phyloP scores from a whole-genome alignment of 2,797 vertebrate genomes.

The Garrulus glandarius region DNA sequence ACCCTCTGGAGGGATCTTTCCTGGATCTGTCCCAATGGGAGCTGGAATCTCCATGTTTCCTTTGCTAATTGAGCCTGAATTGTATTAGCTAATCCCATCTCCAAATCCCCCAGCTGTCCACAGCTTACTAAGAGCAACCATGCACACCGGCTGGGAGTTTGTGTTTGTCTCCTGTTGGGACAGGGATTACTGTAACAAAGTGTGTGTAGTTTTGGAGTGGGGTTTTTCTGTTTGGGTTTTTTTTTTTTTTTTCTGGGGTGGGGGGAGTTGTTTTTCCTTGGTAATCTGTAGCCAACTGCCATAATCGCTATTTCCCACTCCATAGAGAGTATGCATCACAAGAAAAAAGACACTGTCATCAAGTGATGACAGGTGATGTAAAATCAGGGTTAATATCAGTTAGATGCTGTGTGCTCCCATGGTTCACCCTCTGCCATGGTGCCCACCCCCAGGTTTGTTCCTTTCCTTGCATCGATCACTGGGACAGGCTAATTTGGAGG shows the following conservation, averaged over 20 bases:
- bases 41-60: background rate
- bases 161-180: background rate
- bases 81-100: constrained; percentile 3
- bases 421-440: background rate
- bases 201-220: background rate
- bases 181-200: background rate
- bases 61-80: constrained; percentile 12
- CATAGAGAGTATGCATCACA: background rate
- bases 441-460: background rate
- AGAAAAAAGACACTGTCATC: background rate
- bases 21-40: background rate
- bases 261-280: background rate
- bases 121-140: background rate
- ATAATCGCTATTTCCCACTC: background rate
- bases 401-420: background rate
- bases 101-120: constrained; percentile 13
- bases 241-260: background rate
- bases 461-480: background rate
- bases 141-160: background rate
- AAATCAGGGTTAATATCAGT: background rate
- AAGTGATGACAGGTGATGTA: background rate
- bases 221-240: background rate
- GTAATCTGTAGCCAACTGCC: background rate
- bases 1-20: background rate
- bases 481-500: background rate